Percentiles rank a stretch among this genome's conserved stretches.
Evolutionary conservation across 2,113 vertebrate species (phyloP).

Genomic region (Cochlearius cochlearius): DNA sequence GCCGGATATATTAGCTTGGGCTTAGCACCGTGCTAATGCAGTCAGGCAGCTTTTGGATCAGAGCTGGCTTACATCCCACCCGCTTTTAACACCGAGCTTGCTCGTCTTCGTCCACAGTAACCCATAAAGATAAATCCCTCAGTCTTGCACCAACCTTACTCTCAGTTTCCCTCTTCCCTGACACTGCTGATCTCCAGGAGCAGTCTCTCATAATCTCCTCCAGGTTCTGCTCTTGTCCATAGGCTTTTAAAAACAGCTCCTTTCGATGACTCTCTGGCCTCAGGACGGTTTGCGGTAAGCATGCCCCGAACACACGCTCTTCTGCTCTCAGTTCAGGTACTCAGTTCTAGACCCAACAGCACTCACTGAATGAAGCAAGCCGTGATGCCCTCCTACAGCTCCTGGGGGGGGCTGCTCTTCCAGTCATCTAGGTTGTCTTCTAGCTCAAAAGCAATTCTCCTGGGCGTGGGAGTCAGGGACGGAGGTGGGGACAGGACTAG

Average conservation of each 20-base stretch:
- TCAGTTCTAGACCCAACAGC: background rate
- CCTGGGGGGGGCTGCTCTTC: background rate
- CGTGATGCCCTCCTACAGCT: background rate
- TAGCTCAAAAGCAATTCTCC: background rate
- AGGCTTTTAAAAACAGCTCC: background rate
- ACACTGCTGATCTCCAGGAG: background rate
- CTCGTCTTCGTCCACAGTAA: slow-evolving; percentile 26
- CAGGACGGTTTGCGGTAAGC: background rate
- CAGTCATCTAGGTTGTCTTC: background rate
- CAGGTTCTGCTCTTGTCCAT: background rate
- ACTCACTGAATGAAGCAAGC: background rate
- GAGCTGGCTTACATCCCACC: slow-evolving; percentile 65
- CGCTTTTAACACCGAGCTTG: slow-evolving; percentile 51
- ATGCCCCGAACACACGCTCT: background rate
- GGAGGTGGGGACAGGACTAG: background rate
- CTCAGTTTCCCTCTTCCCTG: slow-evolving; percentile 28
- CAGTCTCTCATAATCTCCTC: background rate
- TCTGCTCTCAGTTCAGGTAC: background rate
- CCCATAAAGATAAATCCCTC: slow-evolving; percentile 55
- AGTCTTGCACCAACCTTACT: slow-evolving; percentile 37
- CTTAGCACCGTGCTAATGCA: slow-evolving; percentile 67
- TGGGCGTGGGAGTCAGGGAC: background rate
- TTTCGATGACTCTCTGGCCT: background rate
- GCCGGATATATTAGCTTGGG: slow-evolving; percentile 71
- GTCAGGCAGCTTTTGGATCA: slow-evolving; percentile 69